Base-by-base conservation (phyloP, 1,140 invertebrate species). In the Bombus polaris region DNA sequence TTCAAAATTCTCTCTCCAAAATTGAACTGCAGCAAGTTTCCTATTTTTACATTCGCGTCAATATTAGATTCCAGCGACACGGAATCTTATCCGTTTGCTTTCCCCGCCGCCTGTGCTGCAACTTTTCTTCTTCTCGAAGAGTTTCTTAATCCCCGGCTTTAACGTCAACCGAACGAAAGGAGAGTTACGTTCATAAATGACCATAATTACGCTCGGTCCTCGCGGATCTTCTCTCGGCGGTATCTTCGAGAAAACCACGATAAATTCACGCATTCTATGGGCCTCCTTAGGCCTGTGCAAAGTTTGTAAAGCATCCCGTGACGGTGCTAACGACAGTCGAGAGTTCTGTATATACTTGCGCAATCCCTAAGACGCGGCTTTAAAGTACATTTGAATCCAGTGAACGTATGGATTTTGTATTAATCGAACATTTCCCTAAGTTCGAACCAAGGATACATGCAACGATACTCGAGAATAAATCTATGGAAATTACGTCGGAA, bases 211-310 rank as follows among this genome's bases (percentile, higher is more conserved):
- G 22, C n/a, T 59, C 35, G 25, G 8, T 62, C 25, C 35, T 66
- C 25, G 68, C 6, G 42, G 66, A 66, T 57, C 32, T 57, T 13
- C 47, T 35, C 25, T 44, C 15, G 59, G 8, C 9, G 59, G 18
- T 59, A 39, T 59, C 70, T 39, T 78, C 57, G 53, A n/a, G 70
- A 39, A 53, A 85, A 76, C 15, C 77, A 25, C 86, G 77, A 87
- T 87, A 87, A 87, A 87, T 87, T 85, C 77, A 28, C 32, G 62
- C n/a, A 77, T 78, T 81, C 86, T 87, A 87, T 53, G 77, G 65
- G 44, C 8, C 59, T 73, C 35, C 66, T 65, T 62, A 32, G 59
- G 79, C 42, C 47, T 37, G 25, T 9, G 42, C 32, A 37, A 85
- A 74, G 65, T 80, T 85, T 85, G 71, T 80, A 85, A 87, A 87